A percentile compares a stretch with the other conserved stretches of the same genome.
phyloP scores from a whole-genome alignment of 1,140 invertebrate genomes.

The Patella vulgata region DNA sequence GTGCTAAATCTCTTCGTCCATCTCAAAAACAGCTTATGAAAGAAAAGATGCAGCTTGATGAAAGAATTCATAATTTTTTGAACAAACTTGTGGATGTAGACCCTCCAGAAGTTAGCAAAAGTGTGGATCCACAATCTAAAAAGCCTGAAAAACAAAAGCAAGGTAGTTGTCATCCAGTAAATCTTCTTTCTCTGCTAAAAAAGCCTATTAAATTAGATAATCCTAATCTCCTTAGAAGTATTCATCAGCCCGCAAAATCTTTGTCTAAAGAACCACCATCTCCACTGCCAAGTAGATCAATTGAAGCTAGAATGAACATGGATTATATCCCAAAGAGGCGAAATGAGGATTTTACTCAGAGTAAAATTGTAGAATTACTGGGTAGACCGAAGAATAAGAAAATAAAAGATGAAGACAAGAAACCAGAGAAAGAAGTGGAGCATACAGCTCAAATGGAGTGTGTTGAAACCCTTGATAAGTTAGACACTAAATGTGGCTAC shows the following conservation, averaged over 20 bases:
- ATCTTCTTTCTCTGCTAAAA: constrained; percentile 4
- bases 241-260: too few relatives aligned
- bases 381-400: neutral
- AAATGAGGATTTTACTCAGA: too few relatives aligned
- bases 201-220: neutral
- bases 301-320: too few relatives aligned
- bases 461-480: neutral
- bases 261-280: too few relatives aligned
- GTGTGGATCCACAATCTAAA: too few relatives aligned
- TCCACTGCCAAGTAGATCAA: too few relatives aligned
- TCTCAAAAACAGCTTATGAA: constrained; percentile 37
- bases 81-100: constrained; percentile 14
- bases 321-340: too few relatives aligned
- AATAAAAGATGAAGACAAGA: too few relatives aligned
- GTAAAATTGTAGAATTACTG: neutral
- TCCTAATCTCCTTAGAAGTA: too few relatives aligned
- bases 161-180: constrained; percentile 1
- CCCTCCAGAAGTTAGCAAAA: too few relatives aligned
- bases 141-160: too few relatives aligned
- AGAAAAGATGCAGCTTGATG: constrained; percentile 36
- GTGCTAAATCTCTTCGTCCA: constrained; percentile 24
- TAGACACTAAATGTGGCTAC: neutral
- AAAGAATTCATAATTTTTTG: constrained; percentile 31
- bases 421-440: neutral
- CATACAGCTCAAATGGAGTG: neutral